These are phyloP conservation scores for Nannoperca obscura DNA, from an alignment of 2,797 vertebrate genomes.

Conservation along the genomic window DNA sequence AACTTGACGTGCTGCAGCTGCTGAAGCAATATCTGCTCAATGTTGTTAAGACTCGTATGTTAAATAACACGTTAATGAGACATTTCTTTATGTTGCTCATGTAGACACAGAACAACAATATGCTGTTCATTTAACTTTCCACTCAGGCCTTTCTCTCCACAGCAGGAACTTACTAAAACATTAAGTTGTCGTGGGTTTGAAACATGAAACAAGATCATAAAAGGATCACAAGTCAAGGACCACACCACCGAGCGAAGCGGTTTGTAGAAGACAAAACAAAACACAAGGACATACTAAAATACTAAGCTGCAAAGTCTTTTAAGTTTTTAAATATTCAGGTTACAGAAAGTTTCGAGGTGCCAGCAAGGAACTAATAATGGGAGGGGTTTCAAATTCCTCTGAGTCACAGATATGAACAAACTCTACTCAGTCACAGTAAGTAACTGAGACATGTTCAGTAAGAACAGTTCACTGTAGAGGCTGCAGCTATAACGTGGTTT, in stretches of 20 bases:
- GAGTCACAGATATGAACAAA: background rate
- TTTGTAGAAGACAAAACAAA: background rate
- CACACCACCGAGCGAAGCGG: background rate
- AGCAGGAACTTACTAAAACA: background rate
- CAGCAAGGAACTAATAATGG: background rate
- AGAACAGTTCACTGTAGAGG: background rate
- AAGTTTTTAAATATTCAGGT: background rate
- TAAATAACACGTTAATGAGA: constrained; percentile 16
- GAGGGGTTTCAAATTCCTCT: background rate
- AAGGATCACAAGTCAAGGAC: background rate
- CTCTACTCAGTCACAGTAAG: background rate
- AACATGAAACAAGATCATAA: background rate
- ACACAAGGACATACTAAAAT: background rate
- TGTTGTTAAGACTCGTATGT: constrained; percentile 14
- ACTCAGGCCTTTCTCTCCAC: background rate
- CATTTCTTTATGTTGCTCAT: background rate
- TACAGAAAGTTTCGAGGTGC: constrained; percentile 10
- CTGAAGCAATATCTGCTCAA: constrained; percentile 37
- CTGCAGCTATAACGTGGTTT: background rate
- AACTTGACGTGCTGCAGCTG: constrained; percentile 54
- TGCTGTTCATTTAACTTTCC: background rate
- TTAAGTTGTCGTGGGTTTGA: background rate
- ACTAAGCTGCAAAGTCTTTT: background rate
- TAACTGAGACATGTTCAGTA: background rate
- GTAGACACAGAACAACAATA: constrained; percentile 3